Percentiles rank a stretch among this genome's conserved stretches.
Conservation (phyloP, 2,113 vertebrate species). For the Neotoma lepida region DNA sequence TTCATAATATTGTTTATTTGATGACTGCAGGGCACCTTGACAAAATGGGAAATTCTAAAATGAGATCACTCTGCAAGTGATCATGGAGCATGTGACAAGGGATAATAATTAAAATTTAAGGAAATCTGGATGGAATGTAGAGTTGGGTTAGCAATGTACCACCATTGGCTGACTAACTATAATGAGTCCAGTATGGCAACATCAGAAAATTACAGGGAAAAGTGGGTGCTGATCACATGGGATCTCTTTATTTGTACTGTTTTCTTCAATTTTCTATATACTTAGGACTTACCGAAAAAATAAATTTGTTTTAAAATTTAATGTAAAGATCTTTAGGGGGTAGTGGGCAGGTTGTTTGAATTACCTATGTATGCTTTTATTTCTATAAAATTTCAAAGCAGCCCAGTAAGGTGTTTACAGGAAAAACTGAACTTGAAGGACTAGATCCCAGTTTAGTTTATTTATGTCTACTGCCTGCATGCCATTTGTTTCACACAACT, state of each 20-base stretch:
- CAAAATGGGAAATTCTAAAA: not conserved
- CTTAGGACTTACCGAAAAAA: not conserved
- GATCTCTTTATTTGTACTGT: not conserved
- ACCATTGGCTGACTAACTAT: not conserved
- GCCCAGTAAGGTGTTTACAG: not conserved
- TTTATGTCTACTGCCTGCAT: not conserved
- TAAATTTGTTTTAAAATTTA: not conserved
- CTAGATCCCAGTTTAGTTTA: not conserved
- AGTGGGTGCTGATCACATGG: not conserved
- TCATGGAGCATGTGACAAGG: not conserved
- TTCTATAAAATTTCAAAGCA: not conserved
- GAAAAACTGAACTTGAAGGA: not conserved
- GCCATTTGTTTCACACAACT: not conserved
- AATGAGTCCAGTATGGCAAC: not conserved
- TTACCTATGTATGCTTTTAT: conserved; percentile 7
- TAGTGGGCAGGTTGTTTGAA: not conserved
- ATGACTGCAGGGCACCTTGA: not conserved
- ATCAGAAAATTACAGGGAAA: not conserved
- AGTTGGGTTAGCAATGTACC: not conserved
- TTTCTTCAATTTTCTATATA: not conserved
- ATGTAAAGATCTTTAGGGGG: not conserved
- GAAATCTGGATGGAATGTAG: not conserved
- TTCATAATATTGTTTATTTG: not conserved
- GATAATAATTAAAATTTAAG: not conserved
- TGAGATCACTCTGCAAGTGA: not conserved